Evolutionary conservation across 2,888 invertebrate genomes (phyloP), one percentile per base, ranked within the genome.

Genomic region (Metacarcinus magister): DNA sequence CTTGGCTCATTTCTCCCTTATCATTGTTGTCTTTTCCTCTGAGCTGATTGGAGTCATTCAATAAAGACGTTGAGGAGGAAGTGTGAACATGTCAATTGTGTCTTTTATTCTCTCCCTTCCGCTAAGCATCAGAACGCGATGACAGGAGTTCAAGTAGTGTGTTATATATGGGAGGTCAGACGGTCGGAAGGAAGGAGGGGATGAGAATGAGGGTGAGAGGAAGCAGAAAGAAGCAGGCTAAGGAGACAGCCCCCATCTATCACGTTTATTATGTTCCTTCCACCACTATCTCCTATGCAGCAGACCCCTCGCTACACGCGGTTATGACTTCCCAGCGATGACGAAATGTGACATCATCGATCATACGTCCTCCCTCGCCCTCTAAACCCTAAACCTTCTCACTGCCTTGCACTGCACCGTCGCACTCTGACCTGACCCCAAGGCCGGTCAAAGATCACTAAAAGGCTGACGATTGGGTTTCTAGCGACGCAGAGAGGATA

Each of bases 1-100:
- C 32, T 60, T 54, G 75, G 67, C 95, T 95, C 90, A 93, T 93
- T 95, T 93, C 93, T 28, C 32, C 60, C 82, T 93, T 93, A 95
- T 93, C 93, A 95, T 23, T 93, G 54, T 60, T 82, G 54, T 44
- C 39, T 93, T 95, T 95, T 44, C 89, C 44, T 90, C 10, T 4
- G 90, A 90, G 19, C 13, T 60, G 90, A 94, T 90, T 82, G 93
- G 46, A 46, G n/a, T n/a, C 10, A n/a, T 44, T 46, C 32, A 44
- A n/a, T 75, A 16, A 82, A 23, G 67, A 46, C n/a, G 43, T n/a
- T 7, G 46, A 10, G 54, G 19, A 10, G 32, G 92, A 28, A 60
- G 28, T 54, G 92, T 48, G 16, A 92, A 54, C 23, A 28, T 32
- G 54, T 7, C 32, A 16, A 8, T 28, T 23, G 32, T 48, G 32